Base-by-base conservation (phyloP, 2,797 vertebrate species). In the Tenualosa thibaudeaui region DNA sequence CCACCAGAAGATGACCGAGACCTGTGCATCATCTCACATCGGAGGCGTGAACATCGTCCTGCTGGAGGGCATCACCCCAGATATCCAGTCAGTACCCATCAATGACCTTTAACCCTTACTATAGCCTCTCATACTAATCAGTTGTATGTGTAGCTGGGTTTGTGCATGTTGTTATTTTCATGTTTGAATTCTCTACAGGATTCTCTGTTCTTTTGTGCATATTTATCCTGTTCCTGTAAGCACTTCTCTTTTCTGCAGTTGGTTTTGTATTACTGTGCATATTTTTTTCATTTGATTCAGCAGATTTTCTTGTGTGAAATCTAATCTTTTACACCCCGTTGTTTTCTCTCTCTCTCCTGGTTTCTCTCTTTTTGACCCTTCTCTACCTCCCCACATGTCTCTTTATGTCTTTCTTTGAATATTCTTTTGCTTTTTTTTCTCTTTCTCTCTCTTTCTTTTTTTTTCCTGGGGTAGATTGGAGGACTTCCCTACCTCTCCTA, bases 401-500 rank as follows among this genome's bases (percentile, higher is more conserved):
- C 31, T 65, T n/a, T 75, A 15, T 84, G 78, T 9, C 24, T 31
- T 40, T 54, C 81, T 13, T 51, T 81, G 43, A 24, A 6, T 31
- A 46, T 75, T 81, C 84, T 81, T 56, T 53, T 53, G 7, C 58
- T 78, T 68, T 81, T 26, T 40, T 65, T 65, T 58, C 94, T 96
- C 90, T 94, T 89, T 87, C 86, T 81, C 87, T 91, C 88, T 90
- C 87, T 89, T 89, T 91, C 26, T 89, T 91, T 93, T 92, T 90
- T 93, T 93, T 93, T 95, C 93, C 93, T 91, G 92, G 92, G 96
- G 85, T 96, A 99, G 98, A 96, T 97, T 99, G 97, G 98, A 99
- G 96, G 98, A 99, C 96, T 99, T 99, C 95, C 98, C 98, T 94
- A 99, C 98, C 93, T 99, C 98, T 97, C 98, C 98, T 95, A 99